A percentile compares a stretch with the other conserved stretches of the same genome.
phyloP scores from a whole-genome alignment of 1,140 invertebrate species.

The Oscheius sp. region DNA sequence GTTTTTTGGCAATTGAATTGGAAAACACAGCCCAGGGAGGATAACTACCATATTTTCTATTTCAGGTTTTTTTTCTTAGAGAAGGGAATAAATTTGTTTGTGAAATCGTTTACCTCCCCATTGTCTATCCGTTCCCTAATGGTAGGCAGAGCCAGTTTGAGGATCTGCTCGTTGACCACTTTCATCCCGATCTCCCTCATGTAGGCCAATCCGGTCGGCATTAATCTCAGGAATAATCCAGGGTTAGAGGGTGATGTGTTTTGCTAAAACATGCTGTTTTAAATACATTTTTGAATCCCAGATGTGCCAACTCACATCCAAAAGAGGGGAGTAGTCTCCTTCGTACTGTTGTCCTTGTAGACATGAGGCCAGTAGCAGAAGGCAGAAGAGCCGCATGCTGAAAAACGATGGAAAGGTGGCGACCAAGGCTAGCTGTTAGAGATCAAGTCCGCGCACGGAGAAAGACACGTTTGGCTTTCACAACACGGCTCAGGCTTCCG shows the following conservation, averaged over 20 bases:
- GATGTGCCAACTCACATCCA: conserved; percentile 16
- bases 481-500: no score
- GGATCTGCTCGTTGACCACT: conserved; percentile 59
- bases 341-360: conserved; percentile 12
- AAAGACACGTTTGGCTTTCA: conserved; percentile 6
- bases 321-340: conserved; percentile 21
- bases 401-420: background rate
- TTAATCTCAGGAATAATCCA: conserved; percentile 54
- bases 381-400: background rate
- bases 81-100: no score
- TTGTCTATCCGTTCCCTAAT: conserved; percentile 58
- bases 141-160: conserved; percentile 57
- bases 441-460: background rate
- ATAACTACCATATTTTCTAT: no score
- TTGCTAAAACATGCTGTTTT: conserved; percentile 47
- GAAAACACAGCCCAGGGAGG: no score
- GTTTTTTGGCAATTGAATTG: no score
- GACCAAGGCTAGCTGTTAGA: background rate
- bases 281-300: background rate
- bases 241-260: conserved; percentile 57
- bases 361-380: conserved; percentile 3
- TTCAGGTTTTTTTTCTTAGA: no score
- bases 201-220: conserved; percentile 59
- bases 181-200: conserved; percentile 60
- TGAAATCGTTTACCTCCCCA: conserved; percentile 56